Percentiles rank a stretch among this genome's conserved stretches.
These are phyloP conservation scores for Entomobrya multifasciata DNA, from an alignment of 2,888 invertebrate genomes.

Conservation along the genomic window DNA sequence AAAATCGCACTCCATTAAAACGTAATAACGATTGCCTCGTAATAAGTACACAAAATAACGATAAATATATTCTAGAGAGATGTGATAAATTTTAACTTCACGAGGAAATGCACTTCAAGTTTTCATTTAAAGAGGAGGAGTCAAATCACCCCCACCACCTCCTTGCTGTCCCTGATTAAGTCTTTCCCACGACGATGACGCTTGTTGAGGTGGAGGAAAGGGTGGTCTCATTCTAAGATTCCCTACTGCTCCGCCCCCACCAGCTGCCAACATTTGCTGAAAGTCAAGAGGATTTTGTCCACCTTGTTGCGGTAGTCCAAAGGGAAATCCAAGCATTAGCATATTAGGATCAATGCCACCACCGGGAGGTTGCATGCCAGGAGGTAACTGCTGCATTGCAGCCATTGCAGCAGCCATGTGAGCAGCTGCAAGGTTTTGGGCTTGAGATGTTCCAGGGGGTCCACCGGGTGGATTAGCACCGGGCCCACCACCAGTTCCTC, in stretches of 20 bases:
- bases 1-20: neutral
- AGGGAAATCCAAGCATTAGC: slow-evolving; percentile 52
- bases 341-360: slow-evolving; percentile 61
- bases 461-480: slow-evolving; percentile 19
- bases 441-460: neutral
- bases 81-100: neutral
- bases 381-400: slow-evolving; percentile 62
- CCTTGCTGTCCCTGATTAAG: slow-evolving; percentile 74
- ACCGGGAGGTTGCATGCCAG: slow-evolving; percentile 52
- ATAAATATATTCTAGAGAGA: neutral
- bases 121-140: slow-evolving; percentile 75
- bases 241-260: slow-evolving; percentile 63
- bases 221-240: slow-evolving; percentile 67
- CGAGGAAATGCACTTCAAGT: neutral
- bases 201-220: slow-evolving; percentile 39
- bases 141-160: slow-evolving; percentile 73
- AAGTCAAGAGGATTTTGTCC: slow-evolving; percentile 67
- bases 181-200: slow-evolving; percentile 77
- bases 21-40: neutral
- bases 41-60: neutral
- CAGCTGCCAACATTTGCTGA: slow-evolving; percentile 74
- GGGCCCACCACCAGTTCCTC: slow-evolving; percentile 16
- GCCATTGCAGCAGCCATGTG: slow-evolving; percentile 72
- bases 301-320: slow-evolving; percentile 60
- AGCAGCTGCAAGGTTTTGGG: slow-evolving; percentile 49